These are phyloP conservation scores for Caenorhabditis elegans DNA, from an alignment of 1,140 invertebrate genomes.

Conservation along the genomic window WBcel235 BX284605.5:12579501-12580000, in stretches of 20 bases:
- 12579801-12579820: neutral
- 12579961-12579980: neutral
- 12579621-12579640: neutral
- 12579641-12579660: no score
- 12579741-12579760: neutral
- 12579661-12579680: conserved; percentile 11
- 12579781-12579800: neutral
- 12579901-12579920: conserved; percentile 17
- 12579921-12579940: conserved; percentile 16
- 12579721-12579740: neutral
- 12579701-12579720: conserved; percentile 9
- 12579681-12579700: conserved; percentile 21
- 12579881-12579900: neutral
- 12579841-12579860: neutral
- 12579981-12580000: neutral
- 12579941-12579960: conserved; percentile 5
- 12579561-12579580: no score
- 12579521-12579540: no score
- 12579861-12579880: conserved; percentile 11
- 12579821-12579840: neutral
- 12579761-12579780: neutral
- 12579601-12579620: neutral
- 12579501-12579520: no score
- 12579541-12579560: no score
- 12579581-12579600: no score